These are phyloP conservation scores for Sebastiscus albofasciatus DNA, from an alignment of 2,797 vertebrate genomes.

Conservation along the genomic window DNA sequence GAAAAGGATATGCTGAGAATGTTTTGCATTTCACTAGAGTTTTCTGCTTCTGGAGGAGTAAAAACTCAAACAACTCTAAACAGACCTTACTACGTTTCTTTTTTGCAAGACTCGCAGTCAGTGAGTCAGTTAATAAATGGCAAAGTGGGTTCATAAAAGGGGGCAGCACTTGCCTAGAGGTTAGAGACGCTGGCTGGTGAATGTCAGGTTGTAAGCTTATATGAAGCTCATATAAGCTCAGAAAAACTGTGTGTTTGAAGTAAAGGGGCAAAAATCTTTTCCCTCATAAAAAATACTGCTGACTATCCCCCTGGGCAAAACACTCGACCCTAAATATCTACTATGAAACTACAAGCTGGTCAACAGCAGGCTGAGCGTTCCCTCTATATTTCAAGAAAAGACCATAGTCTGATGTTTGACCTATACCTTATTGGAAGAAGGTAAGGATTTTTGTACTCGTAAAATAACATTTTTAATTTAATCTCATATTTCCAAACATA, in stretches of 20 bases:
- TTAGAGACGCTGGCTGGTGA: conserved; percentile 40
- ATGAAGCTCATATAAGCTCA: conserved; percentile 35
- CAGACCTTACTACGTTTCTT: conserved; percentile 15
- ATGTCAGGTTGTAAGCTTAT: conserved; percentile 37
- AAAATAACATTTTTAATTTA: conserved; percentile 10
- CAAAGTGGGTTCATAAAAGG: conserved; percentile 63
- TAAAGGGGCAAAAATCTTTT: conserved; percentile 9
- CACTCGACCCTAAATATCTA: neutral
- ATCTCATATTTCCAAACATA: conserved; percentile 18
- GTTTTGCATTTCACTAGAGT: conserved; percentile 20
- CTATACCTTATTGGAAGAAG: neutral
- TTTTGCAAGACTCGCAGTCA: conserved; percentile 35
- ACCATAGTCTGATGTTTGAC: neutral
- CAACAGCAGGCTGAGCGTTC: neutral
- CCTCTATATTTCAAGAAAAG: neutral
- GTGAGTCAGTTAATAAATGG: conserved; percentile 63
- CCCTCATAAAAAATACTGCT: conserved; percentile 13
- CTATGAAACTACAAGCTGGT: conserved; percentile 19
- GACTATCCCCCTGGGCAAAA: neutral
- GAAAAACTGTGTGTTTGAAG: conserved; percentile 39
- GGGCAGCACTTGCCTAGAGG: conserved; percentile 56
- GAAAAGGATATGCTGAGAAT: conserved; percentile 22
- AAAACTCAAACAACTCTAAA: conserved; percentile 24
- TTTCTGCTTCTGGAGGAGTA: conserved; percentile 11
- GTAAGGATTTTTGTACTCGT: neutral